These are phyloP conservation scores for Xyrichtys novacula DNA, from an alignment of 2,797 vertebrate genomes.

Conservation along the genomic window DNA sequence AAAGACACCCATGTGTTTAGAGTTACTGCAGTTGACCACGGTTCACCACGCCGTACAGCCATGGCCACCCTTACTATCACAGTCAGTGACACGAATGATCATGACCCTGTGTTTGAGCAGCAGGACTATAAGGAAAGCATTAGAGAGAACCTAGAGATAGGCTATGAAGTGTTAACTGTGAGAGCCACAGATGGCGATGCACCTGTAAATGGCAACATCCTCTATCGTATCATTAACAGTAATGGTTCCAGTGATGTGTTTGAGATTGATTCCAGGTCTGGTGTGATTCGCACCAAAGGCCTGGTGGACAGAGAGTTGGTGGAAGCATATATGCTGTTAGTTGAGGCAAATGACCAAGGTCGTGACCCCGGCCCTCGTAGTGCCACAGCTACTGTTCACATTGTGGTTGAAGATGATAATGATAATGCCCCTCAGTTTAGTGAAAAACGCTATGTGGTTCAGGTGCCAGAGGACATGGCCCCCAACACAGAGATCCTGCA, in stretches of 20 bases:
- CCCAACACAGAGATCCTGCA: conserved; percentile 89
- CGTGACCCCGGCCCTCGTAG: conserved; percentile 92
- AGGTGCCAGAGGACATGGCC: conserved; percentile 90
- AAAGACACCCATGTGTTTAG: conserved; percentile 96
- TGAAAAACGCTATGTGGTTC: conserved; percentile 92
- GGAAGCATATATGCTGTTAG: conserved; percentile 89
- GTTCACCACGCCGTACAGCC: conserved; percentile 89
- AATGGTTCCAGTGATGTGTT: conserved; percentile 86
- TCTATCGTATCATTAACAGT: conserved; percentile 90
- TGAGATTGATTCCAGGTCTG: conserved; percentile 93
- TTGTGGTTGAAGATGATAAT: conserved; percentile 95
- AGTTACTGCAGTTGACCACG: conserved; percentile 90
- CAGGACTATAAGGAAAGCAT: conserved; percentile 94
- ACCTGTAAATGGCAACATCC: conserved; percentile 92
- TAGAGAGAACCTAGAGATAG: conserved; percentile 95
- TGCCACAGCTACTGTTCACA: conserved; percentile 89
- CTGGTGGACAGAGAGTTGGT: conserved; percentile 91
- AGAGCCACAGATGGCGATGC: conserved; percentile 93
- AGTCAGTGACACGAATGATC: conserved; percentile 93
- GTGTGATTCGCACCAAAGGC: conserved; percentile 93
- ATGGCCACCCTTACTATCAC: conserved; percentile 94
- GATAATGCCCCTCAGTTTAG: conserved; percentile 96
- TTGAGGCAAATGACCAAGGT: conserved; percentile 94
- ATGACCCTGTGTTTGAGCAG: conserved; percentile 93
- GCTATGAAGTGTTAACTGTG: conserved; percentile 95